Evolutionary conservation across 2,888 invertebrate genomes (phyloP).

Genomic region (Leptinotarsa haldemani): DNA sequence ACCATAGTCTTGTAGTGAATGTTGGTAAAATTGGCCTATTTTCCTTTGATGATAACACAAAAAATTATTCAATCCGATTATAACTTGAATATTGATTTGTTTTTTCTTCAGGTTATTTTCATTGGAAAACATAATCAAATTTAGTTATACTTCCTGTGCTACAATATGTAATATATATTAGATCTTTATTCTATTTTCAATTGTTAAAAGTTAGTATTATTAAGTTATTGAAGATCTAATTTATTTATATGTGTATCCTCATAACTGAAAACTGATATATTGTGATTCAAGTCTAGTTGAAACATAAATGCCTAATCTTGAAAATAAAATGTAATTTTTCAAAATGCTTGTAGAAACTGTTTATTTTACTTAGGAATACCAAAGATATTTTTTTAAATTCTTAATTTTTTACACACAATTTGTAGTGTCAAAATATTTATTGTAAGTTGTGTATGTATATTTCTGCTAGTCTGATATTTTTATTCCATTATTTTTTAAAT

Average conservation of each 20-base stretch:
- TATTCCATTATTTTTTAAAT: slow-evolving; percentile 51
- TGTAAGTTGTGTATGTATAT: slow-evolving; percentile 47
- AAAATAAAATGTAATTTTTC: slow-evolving; percentile 31
- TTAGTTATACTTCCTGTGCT: slow-evolving; percentile 29
- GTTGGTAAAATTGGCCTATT: background rate
- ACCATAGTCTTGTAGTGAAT: no score
- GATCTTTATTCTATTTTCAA: slow-evolving; percentile 23
- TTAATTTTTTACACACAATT: slow-evolving; percentile 30
- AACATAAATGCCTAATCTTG: slow-evolving; percentile 22
- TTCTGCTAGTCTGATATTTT: slow-evolving; percentile 58
- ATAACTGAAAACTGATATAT: slow-evolving; percentile 37
- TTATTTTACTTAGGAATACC: slow-evolving; percentile 48
- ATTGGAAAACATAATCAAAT: background rate
- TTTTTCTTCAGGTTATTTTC: background rate
- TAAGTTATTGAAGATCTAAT: slow-evolving; percentile 40
- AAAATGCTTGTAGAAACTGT: slow-evolving; percentile 32
- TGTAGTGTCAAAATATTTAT: slow-evolving; percentile 49
- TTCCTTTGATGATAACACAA: background rate
- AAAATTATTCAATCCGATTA: background rate
- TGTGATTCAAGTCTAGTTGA: slow-evolving; percentile 33
- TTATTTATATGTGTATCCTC: slow-evolving; percentile 31
- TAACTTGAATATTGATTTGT: background rate
- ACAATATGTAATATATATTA: slow-evolving; percentile 17
- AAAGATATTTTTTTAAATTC: slow-evolving; percentile 51
- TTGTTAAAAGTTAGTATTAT: slow-evolving; percentile 41